A percentile compares a stretch with the other conserved stretches of the same genome.
These are phyloP conservation scores for Molossus alvarezi DNA, from an alignment of 2,797 vertebrate genomes.

Conservation along the genomic window DNA sequence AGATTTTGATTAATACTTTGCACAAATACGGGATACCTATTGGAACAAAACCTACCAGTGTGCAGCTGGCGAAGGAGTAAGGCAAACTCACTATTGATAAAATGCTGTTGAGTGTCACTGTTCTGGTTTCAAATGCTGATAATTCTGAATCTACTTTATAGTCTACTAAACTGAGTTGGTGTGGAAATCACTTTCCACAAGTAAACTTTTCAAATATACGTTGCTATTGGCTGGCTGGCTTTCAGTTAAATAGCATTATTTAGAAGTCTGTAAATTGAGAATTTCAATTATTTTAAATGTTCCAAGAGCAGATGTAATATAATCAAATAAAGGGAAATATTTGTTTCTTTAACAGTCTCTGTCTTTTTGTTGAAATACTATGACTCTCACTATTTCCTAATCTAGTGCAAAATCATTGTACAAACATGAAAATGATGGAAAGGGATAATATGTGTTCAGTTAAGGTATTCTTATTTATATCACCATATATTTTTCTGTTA, in stretches of 20 bases:
- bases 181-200: conserved; percentile 71
- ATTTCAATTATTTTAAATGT: conserved; percentile 78
- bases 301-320: conserved; percentile 84
- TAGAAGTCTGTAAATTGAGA: conserved; percentile 69
- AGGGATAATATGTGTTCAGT: background rate
- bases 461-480: conserved; percentile 55
- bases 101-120: conserved; percentile 62
- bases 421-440: background rate
- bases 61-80: conserved; percentile 99
- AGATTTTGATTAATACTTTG: conserved; percentile 95
- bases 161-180: conserved; percentile 73
- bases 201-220: conserved; percentile 70
- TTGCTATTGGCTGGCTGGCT: conserved; percentile 79
- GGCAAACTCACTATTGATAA: conserved; percentile 87
- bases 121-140: conserved; percentile 79
- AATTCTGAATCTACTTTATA: conserved; percentile 77
- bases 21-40: conserved; percentile 98
- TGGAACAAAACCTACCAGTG: conserved; percentile 95
- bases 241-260: conserved; percentile 78
- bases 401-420: conserved; percentile 15
- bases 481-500: conserved; percentile 38
- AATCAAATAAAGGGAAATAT: conserved; percentile 98
- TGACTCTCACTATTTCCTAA: conserved; percentile 75
- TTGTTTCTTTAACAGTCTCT: conserved; percentile 94
- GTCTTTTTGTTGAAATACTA: conserved; percentile 88